Evolutionary conservation across 2,888 invertebrate species (phyloP).

Genomic region (Drosophila dives): DNA sequence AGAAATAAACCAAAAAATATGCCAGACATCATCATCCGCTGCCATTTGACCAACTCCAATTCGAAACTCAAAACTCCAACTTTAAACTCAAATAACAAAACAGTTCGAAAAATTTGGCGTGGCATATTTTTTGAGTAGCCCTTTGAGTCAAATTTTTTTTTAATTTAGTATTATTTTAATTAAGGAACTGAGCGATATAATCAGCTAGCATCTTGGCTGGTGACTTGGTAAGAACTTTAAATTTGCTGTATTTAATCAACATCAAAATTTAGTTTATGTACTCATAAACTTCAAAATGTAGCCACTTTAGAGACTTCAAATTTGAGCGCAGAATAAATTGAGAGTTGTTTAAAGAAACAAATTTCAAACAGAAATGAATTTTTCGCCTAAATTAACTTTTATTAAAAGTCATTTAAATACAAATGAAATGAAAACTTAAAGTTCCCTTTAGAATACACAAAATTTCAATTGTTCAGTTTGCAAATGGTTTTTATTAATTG

Average conservation of each 20-base stretch:
- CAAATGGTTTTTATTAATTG: slow-evolving; percentile 9
- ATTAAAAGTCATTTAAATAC: no score
- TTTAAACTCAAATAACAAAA: not conserved
- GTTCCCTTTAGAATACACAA: not conserved
- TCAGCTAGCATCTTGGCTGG: not conserved
- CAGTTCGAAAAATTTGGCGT: not conserved
- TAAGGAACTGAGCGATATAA: not conserved
- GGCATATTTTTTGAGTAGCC: not conserved
- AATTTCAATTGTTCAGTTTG: not conserved
- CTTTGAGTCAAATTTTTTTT: not conserved
- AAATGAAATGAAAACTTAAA: not conserved
- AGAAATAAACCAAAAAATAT: slow-evolving; percentile 12
- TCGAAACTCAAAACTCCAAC: not conserved
- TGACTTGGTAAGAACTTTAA: no score
- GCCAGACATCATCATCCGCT: slow-evolving; percentile 18
- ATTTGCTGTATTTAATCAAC: no score
- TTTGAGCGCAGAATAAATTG: no score
- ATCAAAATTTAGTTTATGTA: no score
- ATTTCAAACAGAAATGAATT: no score
- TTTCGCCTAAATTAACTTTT: no score
- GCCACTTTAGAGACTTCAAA: no score
- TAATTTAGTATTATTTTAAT: not conserved
- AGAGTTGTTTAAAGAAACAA: no score
- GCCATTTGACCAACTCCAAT: slow-evolving; percentile 10
- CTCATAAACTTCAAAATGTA: no score